Base-by-base conservation (phyloP, 2,797 vertebrate genomes). In the Micrastur ruficollis region DNA sequence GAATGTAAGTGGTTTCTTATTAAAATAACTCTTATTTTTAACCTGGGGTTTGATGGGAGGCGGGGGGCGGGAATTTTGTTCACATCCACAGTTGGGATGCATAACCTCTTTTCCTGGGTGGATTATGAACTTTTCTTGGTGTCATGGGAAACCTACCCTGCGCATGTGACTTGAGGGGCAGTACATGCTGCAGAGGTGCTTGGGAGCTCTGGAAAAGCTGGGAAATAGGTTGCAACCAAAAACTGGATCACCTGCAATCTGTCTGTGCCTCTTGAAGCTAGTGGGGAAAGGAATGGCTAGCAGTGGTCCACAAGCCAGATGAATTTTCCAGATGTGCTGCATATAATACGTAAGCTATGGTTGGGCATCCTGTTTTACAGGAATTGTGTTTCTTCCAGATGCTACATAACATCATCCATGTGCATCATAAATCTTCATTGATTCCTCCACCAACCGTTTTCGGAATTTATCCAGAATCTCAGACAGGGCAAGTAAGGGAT, bases 101-200 rank as follows among this genome's bases (percentile, higher is more conserved):
- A 14, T 61, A 38, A 67, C 10, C 10, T 68, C 29, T 87, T 10
- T 58, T 84, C 31, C 40, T 80, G 34, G 11, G 8, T 78, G 61
- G n/a, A 25, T 79, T 63, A 21, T 19, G 58, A 31, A 25, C 44
- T 31, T 71, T 27, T 17, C 31, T 32, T 42, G 5, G 7, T 86
- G 56, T 71, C 8, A 5, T 22, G 52, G 36, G 44, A 88, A 63
- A 44, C 61, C 29, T 78, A 36, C 22, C 34, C 20, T 86, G 27
- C 3, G 1, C 12, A 2, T 25, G n/a, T 36, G 32, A 50, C 49
- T 55, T 46, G 59, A 68, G 8, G 12, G 5, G 29, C 6, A 14
- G 3, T 38, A 21, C 0, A 0, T 87, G 59, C 42, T 85, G 32
- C 5, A 5, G 2, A 66, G 32, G 38, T 25, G 7, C 49, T 91